phyloP scores from a whole-genome alignment of 2,888 invertebrate genomes.

The Phanerotoma sp. region DNA sequence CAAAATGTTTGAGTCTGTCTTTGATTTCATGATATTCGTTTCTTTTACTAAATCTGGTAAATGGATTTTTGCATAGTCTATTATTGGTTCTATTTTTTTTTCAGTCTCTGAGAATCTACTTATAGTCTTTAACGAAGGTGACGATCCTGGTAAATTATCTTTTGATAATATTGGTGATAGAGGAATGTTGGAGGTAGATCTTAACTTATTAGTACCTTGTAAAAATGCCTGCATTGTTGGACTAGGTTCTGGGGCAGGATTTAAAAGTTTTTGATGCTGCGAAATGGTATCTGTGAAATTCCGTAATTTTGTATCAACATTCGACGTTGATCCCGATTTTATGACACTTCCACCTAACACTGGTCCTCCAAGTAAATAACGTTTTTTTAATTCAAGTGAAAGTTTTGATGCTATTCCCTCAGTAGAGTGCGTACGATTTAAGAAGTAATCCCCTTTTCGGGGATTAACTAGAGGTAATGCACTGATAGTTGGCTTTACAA shows the following conservation, averaged over 20 bases:
- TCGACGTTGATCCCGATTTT: slow-evolving; percentile 81
- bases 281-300: slow-evolving; percentile 83
- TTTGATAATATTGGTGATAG: slow-evolving; percentile 52
- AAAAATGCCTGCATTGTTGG: slow-evolving; percentile 71
- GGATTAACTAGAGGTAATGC: slow-evolving; percentile 61
- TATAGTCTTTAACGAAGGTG: slow-evolving; percentile 34
- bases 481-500: slow-evolving; percentile 5
- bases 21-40: slow-evolving; percentile 50
- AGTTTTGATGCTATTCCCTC: slow-evolving; percentile 86
- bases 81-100: slow-evolving; percentile 19
- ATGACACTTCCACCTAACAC: slow-evolving; percentile 70
- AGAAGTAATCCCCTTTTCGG: slow-evolving; percentile 71
- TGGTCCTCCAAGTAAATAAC: slow-evolving; percentile 76
- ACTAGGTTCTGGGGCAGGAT: slow-evolving; percentile 72
- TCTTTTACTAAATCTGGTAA: slow-evolving; percentile 53
- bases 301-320: slow-evolving; percentile 81
- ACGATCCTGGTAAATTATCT: slow-evolving; percentile 24
- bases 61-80: slow-evolving; percentile 31
- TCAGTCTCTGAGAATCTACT: slow-evolving; percentile 25
- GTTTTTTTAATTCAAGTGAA: slow-evolving; percentile 82
- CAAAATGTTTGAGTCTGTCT: slow-evolving; percentile 47
- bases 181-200: slow-evolving; percentile 33
- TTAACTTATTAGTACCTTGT: slow-evolving; percentile 57
- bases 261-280: slow-evolving; percentile 83
- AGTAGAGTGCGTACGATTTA: slow-evolving; percentile 82